Evolutionary conservation across 2,888 invertebrate genomes (phyloP), one percentile per base, ranked within the genome.

Genomic region (Napeogenes inachia): DNA sequence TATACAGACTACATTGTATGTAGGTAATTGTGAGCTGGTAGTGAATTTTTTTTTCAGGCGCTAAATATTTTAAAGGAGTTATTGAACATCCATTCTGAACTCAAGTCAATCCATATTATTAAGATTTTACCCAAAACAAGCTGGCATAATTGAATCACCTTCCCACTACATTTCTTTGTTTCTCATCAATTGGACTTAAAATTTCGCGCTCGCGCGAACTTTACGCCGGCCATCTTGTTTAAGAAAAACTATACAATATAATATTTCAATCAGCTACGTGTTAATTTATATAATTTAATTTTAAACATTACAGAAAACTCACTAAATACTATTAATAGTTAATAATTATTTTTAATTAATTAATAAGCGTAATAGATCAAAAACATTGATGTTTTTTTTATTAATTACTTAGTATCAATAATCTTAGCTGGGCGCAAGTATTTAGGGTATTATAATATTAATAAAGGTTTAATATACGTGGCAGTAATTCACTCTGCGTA

Each of bases 351-450:
- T 30, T 50, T 68, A 84, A 85, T 85, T 87, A 86, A 86, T 89
- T 89, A 89, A 89, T 90, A 90, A 90, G 89, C 89, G 89, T 90
- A 90, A 86, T 90, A 89, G 89, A 89, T 89, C 85, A 88, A 89
- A 82, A 87, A 88, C 87, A 86, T 86, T 84, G 77, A 84, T 81
- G 84, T 85, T 85, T 87, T 85, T n/a, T 84, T 79, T 78, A 71
- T 73, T 71, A 68, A 68, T 75, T 77, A 61, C 63, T 65, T 63
- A 63, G 54, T 65, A 64, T 57, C 57, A 61, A 71, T 64, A 64
- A 70, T 54, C 58, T 65, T 61, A 63, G 53, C 64, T 62, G 57
- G 64, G 64, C 67, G 60, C 61, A 59, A 62, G 38, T 45, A 38
- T 55, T 60, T 56, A 46, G 47, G 50, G 60, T 13, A 61, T 50